A percentile compares a stretch with the other conserved stretches of the same genome.
These are phyloP conservation scores for Neolamprologus toae DNA, from an alignment of 2,113 vertebrate species.

Conservation along the genomic window DNA sequence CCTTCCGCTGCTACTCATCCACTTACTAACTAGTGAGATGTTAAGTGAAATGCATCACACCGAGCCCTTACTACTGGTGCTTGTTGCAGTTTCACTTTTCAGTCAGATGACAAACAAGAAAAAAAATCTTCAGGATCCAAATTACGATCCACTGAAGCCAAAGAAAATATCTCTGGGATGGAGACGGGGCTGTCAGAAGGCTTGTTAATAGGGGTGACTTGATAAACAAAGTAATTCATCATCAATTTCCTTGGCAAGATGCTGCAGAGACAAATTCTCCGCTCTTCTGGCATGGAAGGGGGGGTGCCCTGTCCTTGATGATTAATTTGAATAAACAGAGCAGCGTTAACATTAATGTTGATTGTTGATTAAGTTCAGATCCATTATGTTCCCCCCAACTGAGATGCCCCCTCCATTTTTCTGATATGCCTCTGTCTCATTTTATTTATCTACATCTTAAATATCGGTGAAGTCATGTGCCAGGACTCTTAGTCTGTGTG, in stretches of 20 bases:
- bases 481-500: background rate
- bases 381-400: slow-evolving; percentile 38
- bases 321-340: slow-evolving; percentile 73
- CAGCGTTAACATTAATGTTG: slow-evolving; percentile 65
- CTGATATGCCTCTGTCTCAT: background rate
- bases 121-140: background rate
- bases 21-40: slow-evolving; percentile 44
- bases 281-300: slow-evolving; percentile 16
- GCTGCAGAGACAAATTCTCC: slow-evolving; percentile 40
- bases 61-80: slow-evolving; percentile 17
- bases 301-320: slow-evolving; percentile 48
- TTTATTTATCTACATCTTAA: slow-evolving; percentile 7
- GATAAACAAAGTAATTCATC: slow-evolving; percentile 70
- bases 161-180: slow-evolving; percentile 31
- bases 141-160: slow-evolving; percentile 21
- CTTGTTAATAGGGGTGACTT: slow-evolving; percentile 60
- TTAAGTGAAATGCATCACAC: slow-evolving; percentile 45
- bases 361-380: slow-evolving; percentile 70
- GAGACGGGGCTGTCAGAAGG: slow-evolving; percentile 35
- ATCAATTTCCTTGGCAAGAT: slow-evolving; percentile 61
- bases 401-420: background rate
- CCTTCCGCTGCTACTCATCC: slow-evolving; percentile 16
- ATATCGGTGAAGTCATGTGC: background rate
- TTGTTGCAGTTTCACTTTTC: slow-evolving; percentile 20
- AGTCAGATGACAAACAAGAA: background rate